Evolutionary conservation across 2,888 invertebrate species (phyloP), one percentile per base, ranked within the genome.

Genomic region (Ypsolopha scabrella): DNA sequence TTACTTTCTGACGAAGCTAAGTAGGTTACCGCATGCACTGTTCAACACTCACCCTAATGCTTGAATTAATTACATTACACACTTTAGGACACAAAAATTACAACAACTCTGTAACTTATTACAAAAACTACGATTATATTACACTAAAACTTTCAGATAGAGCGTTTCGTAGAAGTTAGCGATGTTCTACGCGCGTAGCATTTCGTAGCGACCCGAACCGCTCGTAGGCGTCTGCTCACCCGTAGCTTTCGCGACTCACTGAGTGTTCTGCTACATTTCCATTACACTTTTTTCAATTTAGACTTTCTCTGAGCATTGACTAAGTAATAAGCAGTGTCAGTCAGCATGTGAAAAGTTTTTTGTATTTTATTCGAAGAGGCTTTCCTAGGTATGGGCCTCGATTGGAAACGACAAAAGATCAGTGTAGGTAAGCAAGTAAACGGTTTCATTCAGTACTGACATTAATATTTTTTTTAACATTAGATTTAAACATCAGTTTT

Each of bases 1-100:
- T 71, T 69, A 68, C 61, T 64, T 63, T 75, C 68, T 69, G 68
- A 70, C 64, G 70, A 68, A 63, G 70, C 74, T 73, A 55, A 76
- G 68, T 77, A 75, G 75, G 74, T 76, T 76, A 70, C 68, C 68
- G 65, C 65, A 60, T 70, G 65, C 75, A 76, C 73, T 71, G 67
- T 24, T 68, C 68, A 69, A 75, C 68, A 74, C 70, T 65, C 61
- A 61, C 60, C 56, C 58, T 61, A 65, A 70, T 67, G 62, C 68
- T 70, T 75, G 71, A 13, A 7, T 48, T 11, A 37, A 52, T 52
- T 50, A 53, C 37, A 47, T 50, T 7, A 35, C 9, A 44, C 41
- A 43, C 13, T 24, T 24, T 24, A 24, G 2, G 24, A 24, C 24
- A 24, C 24, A 24, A 24, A 24, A 3, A 24, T 24, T 24, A 24